Evolutionary conservation across 1,140 invertebrate species (phyloP).

Genomic region (Hirudo medicinalis): DNA sequence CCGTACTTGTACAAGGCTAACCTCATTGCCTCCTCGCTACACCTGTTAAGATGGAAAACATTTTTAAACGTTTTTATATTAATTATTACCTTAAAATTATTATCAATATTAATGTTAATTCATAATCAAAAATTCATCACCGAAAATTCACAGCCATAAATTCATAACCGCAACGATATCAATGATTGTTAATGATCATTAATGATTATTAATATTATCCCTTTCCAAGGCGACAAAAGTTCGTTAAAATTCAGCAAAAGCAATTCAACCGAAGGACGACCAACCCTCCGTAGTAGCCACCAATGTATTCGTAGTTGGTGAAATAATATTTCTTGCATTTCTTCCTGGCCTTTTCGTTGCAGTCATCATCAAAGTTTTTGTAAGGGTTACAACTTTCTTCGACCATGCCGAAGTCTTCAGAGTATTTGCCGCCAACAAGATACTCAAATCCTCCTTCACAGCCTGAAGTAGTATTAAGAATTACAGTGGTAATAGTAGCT

Average conservation of each 20-base stretch:
- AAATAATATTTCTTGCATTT: conserved; percentile 39
- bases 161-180: too few species aligned
- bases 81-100: too few species aligned
- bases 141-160: too few species aligned
- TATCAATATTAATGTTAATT: too few species aligned
- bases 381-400: conserved; percentile 45
- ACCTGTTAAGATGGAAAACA: conserved; percentile 26
- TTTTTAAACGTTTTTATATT: too few species aligned
- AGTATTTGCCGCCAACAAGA: conserved; percentile 45
- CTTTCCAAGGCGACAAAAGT: too few species aligned
- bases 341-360: conserved; percentile 27
- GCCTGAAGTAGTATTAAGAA: neutral
- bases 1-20: conserved; percentile 44
- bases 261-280: neutral
- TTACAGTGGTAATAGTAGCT: too few species aligned
- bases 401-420: conserved; percentile 45
- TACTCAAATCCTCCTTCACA: conserved; percentile 31
- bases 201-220: too few species aligned
- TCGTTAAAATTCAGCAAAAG: too few species aligned
- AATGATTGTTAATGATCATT: too few species aligned
- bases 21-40: conserved; percentile 47
- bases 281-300: conserved; percentile 43
- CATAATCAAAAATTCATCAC: too few species aligned
- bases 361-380: conserved; percentile 33
- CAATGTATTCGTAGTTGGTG: conserved; percentile 43